phyloP scores from a whole-genome alignment of 1,140 invertebrate species.

The Whitmania pigra region DNA sequence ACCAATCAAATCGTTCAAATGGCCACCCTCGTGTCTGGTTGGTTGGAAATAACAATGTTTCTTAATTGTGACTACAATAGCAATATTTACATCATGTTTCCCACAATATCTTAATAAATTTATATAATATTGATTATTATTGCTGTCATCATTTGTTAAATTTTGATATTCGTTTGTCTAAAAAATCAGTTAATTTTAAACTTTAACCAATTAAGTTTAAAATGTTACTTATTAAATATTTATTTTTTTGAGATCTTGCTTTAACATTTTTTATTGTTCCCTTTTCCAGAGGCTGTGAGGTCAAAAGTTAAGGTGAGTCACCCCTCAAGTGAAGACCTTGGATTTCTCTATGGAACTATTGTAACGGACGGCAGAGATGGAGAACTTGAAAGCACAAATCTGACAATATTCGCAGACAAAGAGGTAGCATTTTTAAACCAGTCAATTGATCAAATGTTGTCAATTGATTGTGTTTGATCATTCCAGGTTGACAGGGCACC shows the following conservation, averaged over 20 bases:
- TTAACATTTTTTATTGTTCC: background rate
- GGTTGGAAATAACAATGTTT: background rate
- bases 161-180: too few species aligned
- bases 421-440: slow-evolving; percentile 29
- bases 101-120: too few species aligned
- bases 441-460: background rate
- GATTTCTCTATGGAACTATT: slow-evolving; percentile 39
- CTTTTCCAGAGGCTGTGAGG: slow-evolving; percentile 29
- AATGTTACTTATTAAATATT: too few species aligned
- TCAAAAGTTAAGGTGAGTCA: slow-evolving; percentile 31
- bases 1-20: slow-evolving; percentile 28
- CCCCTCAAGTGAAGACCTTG: slow-evolving; percentile 33
- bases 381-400: slow-evolving; percentile 27
- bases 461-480: background rate
- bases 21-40: slow-evolving; percentile 33
- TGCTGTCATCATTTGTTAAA: too few species aligned
- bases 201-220: too few species aligned
- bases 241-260: too few species aligned
- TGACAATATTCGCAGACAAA: slow-evolving; percentile 39
- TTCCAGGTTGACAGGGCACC: slow-evolving; percentile 38
- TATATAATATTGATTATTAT: too few species aligned
- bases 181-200: too few species aligned
- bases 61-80: too few species aligned
- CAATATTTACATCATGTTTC: too few species aligned
- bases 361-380: slow-evolving; percentile 35